These are phyloP conservation scores for Furcula furcula DNA, from an alignment of 2,888 invertebrate genomes.

Conservation along the genomic window DNA sequence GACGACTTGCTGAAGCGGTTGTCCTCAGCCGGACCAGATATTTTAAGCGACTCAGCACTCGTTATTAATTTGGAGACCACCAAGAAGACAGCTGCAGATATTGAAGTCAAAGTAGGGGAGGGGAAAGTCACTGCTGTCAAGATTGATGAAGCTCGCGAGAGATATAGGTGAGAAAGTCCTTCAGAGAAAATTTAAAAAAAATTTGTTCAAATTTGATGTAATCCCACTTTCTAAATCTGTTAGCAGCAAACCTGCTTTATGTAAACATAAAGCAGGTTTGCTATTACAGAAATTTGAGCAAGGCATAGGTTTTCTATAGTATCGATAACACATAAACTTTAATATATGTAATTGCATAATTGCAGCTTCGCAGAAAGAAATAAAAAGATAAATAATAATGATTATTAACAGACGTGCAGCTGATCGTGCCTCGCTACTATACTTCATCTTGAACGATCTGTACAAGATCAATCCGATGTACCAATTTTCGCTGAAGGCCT, in stretches of 20 bases:
- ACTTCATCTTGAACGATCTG: constrained; percentile 96
- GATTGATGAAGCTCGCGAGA: constrained; percentile 95
- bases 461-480: constrained; percentile 97
- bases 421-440: constrained; percentile 92
- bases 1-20: constrained; percentile 93
- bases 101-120: constrained; percentile 92
- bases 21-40: constrained; percentile 95
- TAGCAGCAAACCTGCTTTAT: no score
- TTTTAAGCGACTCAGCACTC: constrained; percentile 93
- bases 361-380: no score
- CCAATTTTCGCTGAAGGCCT: constrained; percentile 97
- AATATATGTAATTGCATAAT: no score
- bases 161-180: constrained; percentile 86
- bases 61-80: constrained; percentile 97
- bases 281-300: no score
- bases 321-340: no score
- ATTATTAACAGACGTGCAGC: constrained; percentile 86
- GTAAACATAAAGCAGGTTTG: no score
- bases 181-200: no score
- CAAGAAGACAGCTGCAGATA: constrained; percentile 95
- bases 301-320: no score
- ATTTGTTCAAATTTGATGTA: no score
- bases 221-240: no score
- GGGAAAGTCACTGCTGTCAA: constrained; percentile 92
- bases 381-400: no score